Evolutionary conservation across 2,797 vertebrate genomes (phyloP).

Genomic region (Ciconia nigra): DNA sequence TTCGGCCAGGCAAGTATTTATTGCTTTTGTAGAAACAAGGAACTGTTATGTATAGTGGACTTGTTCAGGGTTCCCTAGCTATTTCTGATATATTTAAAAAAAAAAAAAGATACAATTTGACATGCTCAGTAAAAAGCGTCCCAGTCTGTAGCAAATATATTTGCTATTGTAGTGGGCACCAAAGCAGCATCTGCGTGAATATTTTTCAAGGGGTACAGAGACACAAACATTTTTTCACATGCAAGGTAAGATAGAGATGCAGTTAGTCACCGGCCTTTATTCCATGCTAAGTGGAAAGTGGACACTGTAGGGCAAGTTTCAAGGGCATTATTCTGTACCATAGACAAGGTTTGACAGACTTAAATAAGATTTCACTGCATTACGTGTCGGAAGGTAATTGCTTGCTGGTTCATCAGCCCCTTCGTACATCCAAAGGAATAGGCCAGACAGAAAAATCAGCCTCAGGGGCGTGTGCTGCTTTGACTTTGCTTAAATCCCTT

Average conservation of each 20-base stretch:
- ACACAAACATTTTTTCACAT: not conserved
- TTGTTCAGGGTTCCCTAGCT: not conserved
- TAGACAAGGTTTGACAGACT: not conserved
- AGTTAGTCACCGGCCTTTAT: not conserved
- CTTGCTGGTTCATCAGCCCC: not conserved
- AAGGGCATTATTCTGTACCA: not conserved
- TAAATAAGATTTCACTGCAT: not conserved
- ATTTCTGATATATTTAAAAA: not conserved
- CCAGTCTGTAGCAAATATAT: not conserved
- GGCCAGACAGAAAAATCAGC: not conserved
- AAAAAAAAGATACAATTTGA: not conserved
- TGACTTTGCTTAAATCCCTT: not conserved
- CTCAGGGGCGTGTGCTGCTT: not conserved
- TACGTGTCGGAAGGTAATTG: not conserved
- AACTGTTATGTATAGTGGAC: rapidly evolving
- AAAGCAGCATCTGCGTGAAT: not conserved
- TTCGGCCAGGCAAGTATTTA: constrained; percentile 88
- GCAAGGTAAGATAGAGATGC: not conserved
- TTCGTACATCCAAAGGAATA: not conserved
- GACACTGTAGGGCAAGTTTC: not conserved
- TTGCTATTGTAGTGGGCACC: not conserved
- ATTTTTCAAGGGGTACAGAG: not conserved
- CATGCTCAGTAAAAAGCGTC: not conserved
- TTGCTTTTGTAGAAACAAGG: not conserved
- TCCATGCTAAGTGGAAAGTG: not conserved